Evolutionary conservation across 1,140 invertebrate species (phyloP).

Genomic region (Pogonus chalceus): DNA sequence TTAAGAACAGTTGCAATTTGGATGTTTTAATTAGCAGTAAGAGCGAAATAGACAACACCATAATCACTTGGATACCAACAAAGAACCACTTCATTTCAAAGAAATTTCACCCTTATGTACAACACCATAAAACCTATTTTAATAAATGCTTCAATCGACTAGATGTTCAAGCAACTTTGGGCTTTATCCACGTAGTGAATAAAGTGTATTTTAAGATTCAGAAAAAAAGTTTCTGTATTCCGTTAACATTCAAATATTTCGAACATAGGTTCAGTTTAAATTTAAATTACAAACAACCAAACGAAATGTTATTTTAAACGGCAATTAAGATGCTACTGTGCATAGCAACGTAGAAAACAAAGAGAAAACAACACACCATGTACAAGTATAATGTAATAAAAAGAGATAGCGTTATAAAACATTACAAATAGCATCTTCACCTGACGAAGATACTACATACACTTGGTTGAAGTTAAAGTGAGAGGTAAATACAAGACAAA

Average conservation of each 20-base stretch:
- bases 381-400: background rate
- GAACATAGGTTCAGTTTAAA: too few species aligned
- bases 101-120: too few species aligned
- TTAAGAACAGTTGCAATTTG: conserved; percentile 16
- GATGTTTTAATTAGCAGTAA: conserved; percentile 18
- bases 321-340: conserved; percentile 18
- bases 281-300: conserved; percentile 18
- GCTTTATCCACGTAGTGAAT: too few species aligned
- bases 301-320: conserved; percentile 18
- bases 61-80: too few species aligned
- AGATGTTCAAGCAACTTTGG: too few species aligned
- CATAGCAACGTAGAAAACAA: conserved; percentile 11
- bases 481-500: conserved; percentile 20
- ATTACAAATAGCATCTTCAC: conserved; percentile 16
- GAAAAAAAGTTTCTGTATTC: too few species aligned
- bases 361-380: background rate
- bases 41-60: too few species aligned
- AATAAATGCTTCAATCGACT: too few species aligned
- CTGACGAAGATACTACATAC: conserved; percentile 15
- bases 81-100: too few species aligned
- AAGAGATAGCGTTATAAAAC: background rate
- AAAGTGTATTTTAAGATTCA: too few species aligned
- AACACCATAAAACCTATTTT: too few species aligned
- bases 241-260: too few species aligned
- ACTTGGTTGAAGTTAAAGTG: background rate